Evolutionary conservation across 2,888 invertebrate genomes (phyloP), one percentile per base, ranked within the genome.

Genomic region (Pristionchus entomophagus): DNA sequence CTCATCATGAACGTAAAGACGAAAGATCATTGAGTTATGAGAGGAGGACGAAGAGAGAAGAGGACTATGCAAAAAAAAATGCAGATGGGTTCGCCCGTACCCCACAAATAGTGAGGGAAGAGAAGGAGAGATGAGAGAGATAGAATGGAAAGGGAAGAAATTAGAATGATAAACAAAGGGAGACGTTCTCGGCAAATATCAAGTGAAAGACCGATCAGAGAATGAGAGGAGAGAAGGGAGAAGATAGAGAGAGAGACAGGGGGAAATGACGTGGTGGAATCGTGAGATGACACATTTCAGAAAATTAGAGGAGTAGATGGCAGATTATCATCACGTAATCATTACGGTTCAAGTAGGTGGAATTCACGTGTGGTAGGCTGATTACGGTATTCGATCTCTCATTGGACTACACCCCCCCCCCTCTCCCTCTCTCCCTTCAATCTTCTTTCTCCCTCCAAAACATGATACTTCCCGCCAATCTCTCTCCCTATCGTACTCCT

Each of bases 141-240:
- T 41, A 45, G 41, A n/a, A 45, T 45, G 6, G 77, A 45, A 77
- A 45, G 45, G 26, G 38, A 12, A 69, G 73, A 22, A 4, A 77
- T n/a, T n/a, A n/a, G n/a, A n/a, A n/a, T n/a, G 77, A 77, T 19
- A 41, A 77, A 41, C 41, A 45, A 26, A 53, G 53, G 41, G 53
- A 81, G 53, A 81, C 51, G 14, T 53, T 35, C 22, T 81, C 81
- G 53, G 32, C 81, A 81, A 56, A 81, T 35, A 81, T 14, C 10
- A 32, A 81, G 78, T 51, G 51, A 81, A 10, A 53, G 78, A 49
- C n/a, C 49, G 78, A 78, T 49, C 41, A 65, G 35, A 10, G 8
- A n/a, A 35, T 22, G 65, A 65, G 81, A 81, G 81, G 53, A 35
- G 3, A 14, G 35, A 22, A 6, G 22, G 32, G 35, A 65, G 32